A percentile compares a stretch with the other conserved stretches of the same genome.
Conservation (phyloP, 1,140 invertebrate genomes). For the Bombus ignitus region DNA sequence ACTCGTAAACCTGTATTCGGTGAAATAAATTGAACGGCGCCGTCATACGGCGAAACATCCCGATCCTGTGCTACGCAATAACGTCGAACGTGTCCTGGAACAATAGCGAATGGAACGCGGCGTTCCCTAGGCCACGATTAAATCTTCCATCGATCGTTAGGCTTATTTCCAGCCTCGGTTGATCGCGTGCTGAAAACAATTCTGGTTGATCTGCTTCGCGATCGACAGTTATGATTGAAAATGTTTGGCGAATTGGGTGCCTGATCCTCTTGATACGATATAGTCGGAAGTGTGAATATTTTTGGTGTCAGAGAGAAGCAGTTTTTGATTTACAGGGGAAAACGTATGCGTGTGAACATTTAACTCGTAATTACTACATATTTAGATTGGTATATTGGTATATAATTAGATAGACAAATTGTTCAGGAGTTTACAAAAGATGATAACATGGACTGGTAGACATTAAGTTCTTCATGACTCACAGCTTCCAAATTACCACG, state of each 20-base stretch:
- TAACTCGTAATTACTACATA: no score
- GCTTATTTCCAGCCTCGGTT: neutral
- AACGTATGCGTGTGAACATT: no score
- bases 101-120: neutral
- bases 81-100: conserved; percentile 19
- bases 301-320: no score
- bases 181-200: neutral
- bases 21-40: conserved; percentile 58
- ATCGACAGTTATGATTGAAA: neutral
- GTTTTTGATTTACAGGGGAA: no score
- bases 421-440: no score
- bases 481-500: no score
- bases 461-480: no score
- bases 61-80: conserved; percentile 36
- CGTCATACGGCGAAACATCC: conserved; percentile 29
- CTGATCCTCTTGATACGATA: neutral
- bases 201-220: neutral
- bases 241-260: neutral
- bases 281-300: no score
- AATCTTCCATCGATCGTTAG: conserved; percentile 12
- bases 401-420: no score
- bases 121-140: neutral
- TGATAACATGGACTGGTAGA: no score
- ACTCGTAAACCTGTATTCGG: conserved; percentile 50
- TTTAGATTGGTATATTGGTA: no score